Base-by-base conservation (phyloP, 2,888 invertebrate genomes). In the Plebejus anna region DNA sequence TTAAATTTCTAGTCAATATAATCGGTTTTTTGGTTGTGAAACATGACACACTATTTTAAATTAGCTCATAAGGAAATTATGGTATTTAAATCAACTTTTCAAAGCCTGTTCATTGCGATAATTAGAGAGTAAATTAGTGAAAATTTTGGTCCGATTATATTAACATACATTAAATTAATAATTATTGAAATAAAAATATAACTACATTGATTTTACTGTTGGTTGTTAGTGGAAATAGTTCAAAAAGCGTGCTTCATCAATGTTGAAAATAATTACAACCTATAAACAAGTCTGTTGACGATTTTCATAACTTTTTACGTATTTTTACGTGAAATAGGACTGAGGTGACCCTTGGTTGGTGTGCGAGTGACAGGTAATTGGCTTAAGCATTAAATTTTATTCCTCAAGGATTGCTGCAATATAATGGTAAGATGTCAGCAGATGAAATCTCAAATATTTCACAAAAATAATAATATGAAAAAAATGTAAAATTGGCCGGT, bases 301-400 rank as follows among this genome's bases (percentile, higher is more conserved):
- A 66, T 13, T 66, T 28, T 13, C 13, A 4, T 66, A 32, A 66
- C 28, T 4, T 66, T 66, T 32, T 66, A 13, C 66, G 66, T 32
- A 66, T 66, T 61, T 61, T 28, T 13, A 13, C 66, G 32, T 32
- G 66, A 32, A 32, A 32, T 32, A 11, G 32, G 66, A 66, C 32
- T 7, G 28, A 61, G 61, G 28, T 66, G 61, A 66, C 66, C 66
- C 66, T 13, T 66, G 11, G 66, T 66, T 32, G 66, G 32, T 66
- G 28, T 66, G 66, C 66, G 11, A 32, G 32, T 66, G 66, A 66
- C 66, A 66, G 66, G 66, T 32, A 66, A 66, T 66, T 66, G 32
- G 66, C 9, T 66, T 32, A 28, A 61, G 61, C 61, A 28, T 61
- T 9, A 32, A 28, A 32, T 66, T 66, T 32, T 66, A 66, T 66